Conservation (phyloP, 2,888 invertebrate species). For the Syrphus vitripennis region DNA sequence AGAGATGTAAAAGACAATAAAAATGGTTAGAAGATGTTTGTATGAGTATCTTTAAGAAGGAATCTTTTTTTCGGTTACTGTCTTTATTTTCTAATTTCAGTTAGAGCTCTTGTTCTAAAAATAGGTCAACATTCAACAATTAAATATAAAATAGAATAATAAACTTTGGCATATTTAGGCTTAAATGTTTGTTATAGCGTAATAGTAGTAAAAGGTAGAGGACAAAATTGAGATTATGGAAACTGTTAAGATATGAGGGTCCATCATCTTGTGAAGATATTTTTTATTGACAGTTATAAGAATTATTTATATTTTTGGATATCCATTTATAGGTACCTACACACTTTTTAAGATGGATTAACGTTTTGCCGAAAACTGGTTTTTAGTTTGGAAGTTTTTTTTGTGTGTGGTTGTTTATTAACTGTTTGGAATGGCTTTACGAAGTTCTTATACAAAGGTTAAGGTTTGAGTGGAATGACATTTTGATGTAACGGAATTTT, state of each 20-base stretch:
- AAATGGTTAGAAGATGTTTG: not conserved
- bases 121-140: conserved; percentile 71
- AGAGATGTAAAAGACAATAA: not conserved
- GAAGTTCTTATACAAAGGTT: not conserved
- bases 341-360: conserved; percentile 3
- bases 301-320: not conserved
- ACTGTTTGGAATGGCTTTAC: not conserved
- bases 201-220: conserved; percentile 29
- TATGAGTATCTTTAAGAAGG: conserved; percentile 9
- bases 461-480: not conserved
- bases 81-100: conserved; percentile 25
- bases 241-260: not conserved
- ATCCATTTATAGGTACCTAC: too few relatives aligned
- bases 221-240: not conserved
- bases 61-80: not conserved
- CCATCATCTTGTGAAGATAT: not conserved
- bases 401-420: too few relatives aligned
- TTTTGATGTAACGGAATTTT: conserved; percentile 11
- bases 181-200: conserved; percentile 1
- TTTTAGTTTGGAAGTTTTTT: conserved; percentile 3
- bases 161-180: conserved; percentile 51
- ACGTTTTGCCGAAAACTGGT: conserved; percentile 10
- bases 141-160: conserved; percentile 39
- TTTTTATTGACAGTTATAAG: conserved; percentile 8
- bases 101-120: conserved; percentile 11